Evolutionary conservation across 1,140 invertebrate species (phyloP).

Genomic region (Episyrphus balteatus): DNA sequence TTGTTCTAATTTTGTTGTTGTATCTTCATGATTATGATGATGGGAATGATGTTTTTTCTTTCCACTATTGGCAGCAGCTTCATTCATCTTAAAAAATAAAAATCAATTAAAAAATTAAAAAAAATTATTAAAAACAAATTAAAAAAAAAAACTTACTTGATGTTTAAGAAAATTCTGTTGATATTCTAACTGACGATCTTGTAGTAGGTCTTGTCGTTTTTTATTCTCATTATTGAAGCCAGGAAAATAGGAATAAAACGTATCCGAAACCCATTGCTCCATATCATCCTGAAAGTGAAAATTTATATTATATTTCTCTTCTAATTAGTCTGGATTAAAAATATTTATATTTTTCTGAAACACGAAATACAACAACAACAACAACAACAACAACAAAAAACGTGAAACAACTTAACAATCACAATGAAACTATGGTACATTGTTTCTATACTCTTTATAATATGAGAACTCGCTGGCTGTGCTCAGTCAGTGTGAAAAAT

Average conservation of each 20-base stretch:
- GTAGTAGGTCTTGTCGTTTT: constrained; percentile 32
- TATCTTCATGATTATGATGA: constrained; percentile 9
- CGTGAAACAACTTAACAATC: no score
- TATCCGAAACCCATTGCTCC: constrained; percentile 36
- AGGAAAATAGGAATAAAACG: constrained; percentile 37
- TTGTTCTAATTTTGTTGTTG: neutral
- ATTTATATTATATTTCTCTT: no score
- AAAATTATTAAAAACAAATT: constrained; percentile 4
- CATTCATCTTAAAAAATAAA: constrained; percentile 15
- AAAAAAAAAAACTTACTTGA: constrained; percentile 20
- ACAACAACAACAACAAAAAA: no score
- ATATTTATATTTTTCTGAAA: no score
- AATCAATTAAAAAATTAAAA: neutral
- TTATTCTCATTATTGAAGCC: constrained; percentile 34
- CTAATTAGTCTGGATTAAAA: no score
- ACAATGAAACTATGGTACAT: no score
- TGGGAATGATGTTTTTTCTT: no score
- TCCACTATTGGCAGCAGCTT: constrained; percentile 14
- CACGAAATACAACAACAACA: no score
- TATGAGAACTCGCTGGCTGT: no score
- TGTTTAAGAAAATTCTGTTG: constrained; percentile 35
- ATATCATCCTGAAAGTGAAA: constrained; percentile 27
- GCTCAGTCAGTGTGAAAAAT: no score
- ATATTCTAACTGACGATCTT: constrained; percentile 33
- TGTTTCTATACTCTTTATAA: no score